Base-by-base conservation (phyloP, 1,140 invertebrate species). In the Hycleus phaleratus region DNA sequence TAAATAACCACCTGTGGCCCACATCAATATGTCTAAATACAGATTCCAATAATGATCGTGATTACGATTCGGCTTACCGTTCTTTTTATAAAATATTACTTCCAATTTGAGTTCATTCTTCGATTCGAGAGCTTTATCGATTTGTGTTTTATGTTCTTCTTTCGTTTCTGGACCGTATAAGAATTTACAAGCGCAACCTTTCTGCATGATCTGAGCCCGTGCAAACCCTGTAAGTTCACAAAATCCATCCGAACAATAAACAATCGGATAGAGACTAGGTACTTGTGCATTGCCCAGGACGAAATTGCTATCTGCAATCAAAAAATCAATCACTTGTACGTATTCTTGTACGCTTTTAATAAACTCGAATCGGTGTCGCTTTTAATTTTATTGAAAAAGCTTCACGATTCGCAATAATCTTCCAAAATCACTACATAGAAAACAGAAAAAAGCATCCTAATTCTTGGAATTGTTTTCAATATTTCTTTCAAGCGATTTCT, bases 241-340 rank as follows among this genome's bases (percentile, higher is more conserved):
- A 80, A 97, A 97, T 49, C 94, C 95, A 83, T 97, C 94, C 3
- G 93, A 95, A 78, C 95, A 97, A 78, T 97, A 97, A 59, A 97
- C 95, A 77, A 97, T 96, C 61, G 95, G 94, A 79, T 92, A 93
- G 26, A 85, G 73, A 57, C 85, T 75, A 59, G 87, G 85, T 60
- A 95, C 93, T 78, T 96, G 93, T 57, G 95, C 94, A 81, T 97
- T 97, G 65, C 94, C 95, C 74, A 97, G 80, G 68, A 97, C 94
- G 79, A 97, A 97, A 81, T 97, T 97, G 79, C 93, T 96, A 76
- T 97, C 95, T 97, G 87, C 18, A 80, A 85, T 52, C 26, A 56
- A 63, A 60, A 57, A 46, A n/a, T 42, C 4, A 10, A 7, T 4
- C 5, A 42, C 0, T 42, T 10, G 10, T 6, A 5, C 0, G 32